phyloP scores from a whole-genome alignment of 2,888 invertebrate species.

The Aphidoletes aphidimyza region DNA sequence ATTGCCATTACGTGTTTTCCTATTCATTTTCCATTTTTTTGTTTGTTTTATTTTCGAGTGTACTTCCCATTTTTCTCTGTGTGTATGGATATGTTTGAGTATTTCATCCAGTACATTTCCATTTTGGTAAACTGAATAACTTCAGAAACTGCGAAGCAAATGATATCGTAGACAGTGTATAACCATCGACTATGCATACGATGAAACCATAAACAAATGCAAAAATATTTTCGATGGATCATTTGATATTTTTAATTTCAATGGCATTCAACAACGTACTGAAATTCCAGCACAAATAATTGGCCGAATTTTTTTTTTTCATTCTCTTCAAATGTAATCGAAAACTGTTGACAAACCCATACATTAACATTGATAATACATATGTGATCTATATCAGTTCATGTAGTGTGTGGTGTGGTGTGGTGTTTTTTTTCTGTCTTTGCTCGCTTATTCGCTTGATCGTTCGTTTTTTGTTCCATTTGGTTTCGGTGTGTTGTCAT shows the following conservation, averaged over 20 bases:
- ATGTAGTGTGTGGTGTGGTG: neutral
- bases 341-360: slow-evolving; percentile 24
- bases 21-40: neutral
- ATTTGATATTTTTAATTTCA: slow-evolving; percentile 5
- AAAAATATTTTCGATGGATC: neutral
- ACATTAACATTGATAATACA: neutral
- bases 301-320: too few relatives aligned
- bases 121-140: too few relatives aligned
- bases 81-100: too few relatives aligned
- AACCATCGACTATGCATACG: neutral
- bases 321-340: neutral
- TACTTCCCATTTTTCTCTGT: neutral
- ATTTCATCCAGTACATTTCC: too few relatives aligned
- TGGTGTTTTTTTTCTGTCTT: neutral
- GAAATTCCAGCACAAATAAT: slow-evolving; percentile 35
- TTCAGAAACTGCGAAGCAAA: neutral
- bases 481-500: slow-evolving; percentile 11
- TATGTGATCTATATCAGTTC: neutral
- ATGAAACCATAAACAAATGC: slow-evolving; percentile 19
- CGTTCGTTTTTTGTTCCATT: neutral
- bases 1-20: slow-evolving; percentile 23
- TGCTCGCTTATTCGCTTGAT: neutral
- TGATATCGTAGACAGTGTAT: neutral
- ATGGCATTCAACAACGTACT: slow-evolving; percentile 43
- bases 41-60: neutral